These are phyloP conservation scores for Poeciliopsis turneri DNA, from an alignment of 2,797 vertebrate genomes.

Conservation along the genomic window DNA sequence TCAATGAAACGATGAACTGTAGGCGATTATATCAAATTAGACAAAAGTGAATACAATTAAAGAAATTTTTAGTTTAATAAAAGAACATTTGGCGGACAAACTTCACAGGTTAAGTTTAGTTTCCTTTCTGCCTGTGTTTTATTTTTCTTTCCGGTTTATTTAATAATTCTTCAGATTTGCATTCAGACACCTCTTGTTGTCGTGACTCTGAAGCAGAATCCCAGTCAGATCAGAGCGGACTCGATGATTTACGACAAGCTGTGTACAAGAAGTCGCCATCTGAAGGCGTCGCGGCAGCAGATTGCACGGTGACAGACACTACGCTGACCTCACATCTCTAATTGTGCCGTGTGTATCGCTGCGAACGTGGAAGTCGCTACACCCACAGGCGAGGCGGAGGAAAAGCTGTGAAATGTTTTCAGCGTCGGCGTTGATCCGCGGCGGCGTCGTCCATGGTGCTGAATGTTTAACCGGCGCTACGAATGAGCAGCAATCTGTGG, in stretches of 20 bases:
- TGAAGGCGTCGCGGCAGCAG: not conserved
- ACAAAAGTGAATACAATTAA: not conserved
- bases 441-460: constrained; percentile 58
- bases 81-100: not conserved
- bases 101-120: not conserved
- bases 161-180: not conserved
- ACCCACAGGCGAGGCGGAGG: not conserved
- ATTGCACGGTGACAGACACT: not conserved
- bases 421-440: not conserved
- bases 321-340: not conserved
- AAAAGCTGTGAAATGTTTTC: constrained; percentile 1
- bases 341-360: not conserved
- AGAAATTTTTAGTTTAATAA: not conserved
- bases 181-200: not conserved
- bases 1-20: not conserved
- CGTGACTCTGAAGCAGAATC: not conserved
- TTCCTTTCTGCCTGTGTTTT: not conserved
- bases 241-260: not conserved
- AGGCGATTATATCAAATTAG: not conserved
- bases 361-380: not conserved
- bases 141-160: not conserved
- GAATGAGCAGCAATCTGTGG: not conserved
- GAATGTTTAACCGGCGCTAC: constrained; percentile 22
- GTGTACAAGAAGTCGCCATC: not conserved
- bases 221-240: not conserved